Percentiles rank a stretch among this genome's conserved stretches.
Conservation (phyloP, 1,140 invertebrate species). For the Neelides sp. region DNA sequence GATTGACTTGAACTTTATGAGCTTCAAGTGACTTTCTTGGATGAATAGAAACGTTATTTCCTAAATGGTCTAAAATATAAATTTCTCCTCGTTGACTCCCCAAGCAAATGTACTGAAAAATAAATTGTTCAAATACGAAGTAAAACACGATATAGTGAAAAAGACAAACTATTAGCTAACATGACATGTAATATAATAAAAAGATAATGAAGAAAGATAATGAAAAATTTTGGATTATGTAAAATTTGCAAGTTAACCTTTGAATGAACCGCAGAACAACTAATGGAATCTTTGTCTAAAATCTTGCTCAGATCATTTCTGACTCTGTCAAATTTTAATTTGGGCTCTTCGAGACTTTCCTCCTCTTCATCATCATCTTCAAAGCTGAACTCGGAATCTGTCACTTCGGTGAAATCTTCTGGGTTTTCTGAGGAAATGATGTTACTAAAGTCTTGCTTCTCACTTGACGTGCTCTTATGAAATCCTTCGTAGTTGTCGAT, state of each 20-base stretch:
- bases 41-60: conserved; percentile 52
- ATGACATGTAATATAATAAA: neutral
- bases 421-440: too few relatives aligned
- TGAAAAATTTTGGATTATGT: conserved; percentile 6
- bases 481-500: too few relatives aligned
- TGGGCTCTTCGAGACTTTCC: conserved; percentile 65
- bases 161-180: conserved; percentile 9
- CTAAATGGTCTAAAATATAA: conserved; percentile 72
- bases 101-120: conserved; percentile 69
- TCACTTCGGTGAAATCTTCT: neutral
- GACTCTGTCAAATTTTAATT: conserved; percentile 80
- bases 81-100: conserved; percentile 83
- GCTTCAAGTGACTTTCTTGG: conserved; percentile 55
- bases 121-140: conserved; percentile 20
- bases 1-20: conserved; percentile 80
- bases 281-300: conserved; percentile 73
- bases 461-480: too few relatives aligned
- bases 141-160: conserved; percentile 19
- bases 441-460: too few relatives aligned
- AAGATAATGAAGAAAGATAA: neutral
- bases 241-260: conserved; percentile 47
- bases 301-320: conserved; percentile 75
- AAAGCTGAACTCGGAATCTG: neutral
- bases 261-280: conserved; percentile 79
- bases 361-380: conserved; percentile 27